Conservation (phyloP, 2,888 invertebrate genomes). For the Acronicta psi region DNA sequence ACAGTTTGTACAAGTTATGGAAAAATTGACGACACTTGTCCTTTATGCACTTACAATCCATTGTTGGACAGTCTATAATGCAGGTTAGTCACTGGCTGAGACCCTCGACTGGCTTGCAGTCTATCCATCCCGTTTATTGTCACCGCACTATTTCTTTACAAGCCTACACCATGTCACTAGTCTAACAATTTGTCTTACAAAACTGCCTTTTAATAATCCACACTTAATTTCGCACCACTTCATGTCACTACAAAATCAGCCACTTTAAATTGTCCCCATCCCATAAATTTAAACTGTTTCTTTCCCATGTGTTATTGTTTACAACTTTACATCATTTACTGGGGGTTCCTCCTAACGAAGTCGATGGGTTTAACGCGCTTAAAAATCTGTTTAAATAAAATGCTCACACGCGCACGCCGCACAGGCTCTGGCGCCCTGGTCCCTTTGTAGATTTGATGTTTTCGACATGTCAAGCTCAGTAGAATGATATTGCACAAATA, state of each 20-base stretch:
- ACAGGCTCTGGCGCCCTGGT: neutral
- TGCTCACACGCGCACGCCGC: slow-evolving; percentile 1
- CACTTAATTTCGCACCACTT: slow-evolving; percentile 9
- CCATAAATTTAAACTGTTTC: too few species aligned
- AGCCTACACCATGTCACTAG: slow-evolving; percentile 10
- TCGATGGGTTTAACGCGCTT: neutral
- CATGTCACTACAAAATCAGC: slow-evolving; percentile 13
- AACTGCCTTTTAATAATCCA: slow-evolving; percentile 9
- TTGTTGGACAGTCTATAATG: slow-evolving; percentile 20
- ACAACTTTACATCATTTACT: neutral
- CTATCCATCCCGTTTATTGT: slow-evolving; percentile 33
- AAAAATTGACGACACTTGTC: slow-evolving; percentile 69
- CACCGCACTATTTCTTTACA: slow-evolving; percentile 26
- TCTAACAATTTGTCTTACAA: slow-evolving; percentile 17
- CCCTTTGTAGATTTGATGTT: neutral
- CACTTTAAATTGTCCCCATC: slow-evolving; percentile 5
- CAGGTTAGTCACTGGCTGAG: slow-evolving; percentile 41
- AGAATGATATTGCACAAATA: neutral
- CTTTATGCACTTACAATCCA: slow-evolving; percentile 16
- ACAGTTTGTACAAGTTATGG: slow-evolving; percentile 79
- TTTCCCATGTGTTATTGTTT: neutral
- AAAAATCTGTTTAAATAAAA: neutral
- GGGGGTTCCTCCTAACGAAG: neutral
- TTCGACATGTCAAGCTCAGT: neutral
- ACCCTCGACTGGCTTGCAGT: slow-evolving; percentile 20